phyloP scores from a whole-genome alignment of 2,797 vertebrate species.

The Leucoraja ocellata region DNA sequence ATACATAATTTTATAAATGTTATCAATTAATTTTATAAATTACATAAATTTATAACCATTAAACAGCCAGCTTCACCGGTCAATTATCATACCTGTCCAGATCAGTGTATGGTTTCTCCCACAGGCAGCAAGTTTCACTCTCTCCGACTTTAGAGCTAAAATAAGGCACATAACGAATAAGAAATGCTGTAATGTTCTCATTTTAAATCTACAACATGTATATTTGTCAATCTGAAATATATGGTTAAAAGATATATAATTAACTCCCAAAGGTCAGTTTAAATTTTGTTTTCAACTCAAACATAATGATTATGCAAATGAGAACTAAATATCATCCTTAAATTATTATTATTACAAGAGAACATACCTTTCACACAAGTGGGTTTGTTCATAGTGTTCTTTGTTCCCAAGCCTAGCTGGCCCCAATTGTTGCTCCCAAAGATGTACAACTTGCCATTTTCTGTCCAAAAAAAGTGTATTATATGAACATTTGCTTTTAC shows the following conservation, averaged over 20 bases:
- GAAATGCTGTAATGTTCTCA: constrained; percentile 47
- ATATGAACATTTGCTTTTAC: neutral
- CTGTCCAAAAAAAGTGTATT: constrained; percentile 53
- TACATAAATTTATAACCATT: neutral
- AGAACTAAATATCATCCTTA: neutral
- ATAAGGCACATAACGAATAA: neutral
- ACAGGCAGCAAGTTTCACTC: constrained; percentile 75
- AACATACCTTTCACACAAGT: constrained; percentile 89
- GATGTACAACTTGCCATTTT: constrained; percentile 85
- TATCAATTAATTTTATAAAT: too few species aligned
- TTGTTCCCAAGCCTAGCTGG: constrained; percentile 84
- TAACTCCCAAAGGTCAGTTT: neutral
- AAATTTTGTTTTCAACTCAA: neutral
- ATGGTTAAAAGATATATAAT: neutral
- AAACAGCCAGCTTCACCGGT: neutral
- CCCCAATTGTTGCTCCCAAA: constrained; percentile 96
- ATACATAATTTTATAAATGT: too few species aligned
- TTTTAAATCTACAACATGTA: neutral
- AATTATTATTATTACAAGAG: neutral
- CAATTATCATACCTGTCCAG: constrained; percentile 68
- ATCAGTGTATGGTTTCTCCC: constrained; percentile 87
- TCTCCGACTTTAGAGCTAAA: constrained; percentile 77
- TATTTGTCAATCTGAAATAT: neutral
- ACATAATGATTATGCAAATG: neutral
- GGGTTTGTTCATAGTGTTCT: constrained; percentile 72